Percentiles rank a stretch among this genome's conserved stretches.
Evolutionary conservation across 2,113 vertebrate genomes (phyloP).

Genomic region (Callithrix jacchus): DNA sequence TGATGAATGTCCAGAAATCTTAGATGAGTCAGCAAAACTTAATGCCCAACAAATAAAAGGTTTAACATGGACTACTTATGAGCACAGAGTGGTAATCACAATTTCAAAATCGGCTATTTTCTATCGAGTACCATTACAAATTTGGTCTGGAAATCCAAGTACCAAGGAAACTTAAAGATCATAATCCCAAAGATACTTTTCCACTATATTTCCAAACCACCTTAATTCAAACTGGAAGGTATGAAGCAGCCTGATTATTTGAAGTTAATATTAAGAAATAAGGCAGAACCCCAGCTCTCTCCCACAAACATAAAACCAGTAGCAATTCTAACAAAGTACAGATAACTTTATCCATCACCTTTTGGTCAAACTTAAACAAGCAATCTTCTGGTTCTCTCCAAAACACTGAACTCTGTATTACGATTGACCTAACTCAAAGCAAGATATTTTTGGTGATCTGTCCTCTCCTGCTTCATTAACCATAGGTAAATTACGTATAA

Average conservation of each 20-base stretch:
- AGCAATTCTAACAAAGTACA: conserved; percentile 48
- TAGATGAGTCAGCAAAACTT: conserved; percentile 72
- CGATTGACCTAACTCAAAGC: conserved; percentile 35
- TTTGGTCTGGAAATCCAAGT: conserved; percentile 32
- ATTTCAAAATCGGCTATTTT: conserved; percentile 46
- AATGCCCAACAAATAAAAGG: conserved; percentile 52
- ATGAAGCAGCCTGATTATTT: conserved; percentile 6
- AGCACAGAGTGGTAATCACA: not conserved
- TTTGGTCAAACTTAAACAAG: not conserved
- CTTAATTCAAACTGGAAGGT: conserved; percentile 35
- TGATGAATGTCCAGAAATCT: conserved; percentile 53
- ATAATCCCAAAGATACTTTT: conserved; percentile 15
- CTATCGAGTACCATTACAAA: not conserved
- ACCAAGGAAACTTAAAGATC: conserved; percentile 36
- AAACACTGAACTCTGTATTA: conserved; percentile 16
- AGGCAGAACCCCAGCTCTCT: conserved; percentile 39
- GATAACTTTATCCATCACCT: conserved; percentile 52
- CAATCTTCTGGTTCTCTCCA: conserved; percentile 20
- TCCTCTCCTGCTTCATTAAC: conserved; percentile 49
- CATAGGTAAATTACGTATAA: not conserved
- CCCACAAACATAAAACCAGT: conserved; percentile 26
- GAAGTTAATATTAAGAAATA: conserved; percentile 5
- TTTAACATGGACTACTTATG: conserved; percentile 44
- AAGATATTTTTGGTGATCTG: conserved; percentile 14
- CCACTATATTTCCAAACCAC: conserved; percentile 45